Base-by-base conservation (phyloP, 2,888 invertebrate species). In the Cacoxenus indagator region DNA sequence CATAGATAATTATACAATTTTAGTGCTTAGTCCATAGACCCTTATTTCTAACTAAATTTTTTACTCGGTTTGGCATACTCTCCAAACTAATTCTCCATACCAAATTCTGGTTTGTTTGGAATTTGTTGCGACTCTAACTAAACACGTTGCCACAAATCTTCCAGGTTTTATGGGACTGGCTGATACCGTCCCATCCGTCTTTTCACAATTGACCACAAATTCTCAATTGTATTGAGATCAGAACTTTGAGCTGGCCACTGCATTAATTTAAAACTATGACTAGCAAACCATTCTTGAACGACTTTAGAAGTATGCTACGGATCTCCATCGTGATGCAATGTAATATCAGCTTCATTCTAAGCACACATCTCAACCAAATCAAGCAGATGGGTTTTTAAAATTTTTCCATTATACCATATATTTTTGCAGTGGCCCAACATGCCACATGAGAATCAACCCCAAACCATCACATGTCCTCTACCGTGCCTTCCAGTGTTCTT, bases 371-470 rank as follows among this genome's bases (percentile, higher is more conserved):
- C 64, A 4, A 70, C 54, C 62, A 71, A 72, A 62, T 70, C 66
- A 17, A 64, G 62, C 55, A 72, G 57, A 51, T 68, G 43, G 14
- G 67, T 61, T 43, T 67, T 45, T 9, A 66, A 45, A 31, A 31
- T 6, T 48, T 48, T 65, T 70, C 66, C 59, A 71, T 70, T 67
- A 69, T 71, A 22, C 70, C 64, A 37, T 64, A 43, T 6, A 67
- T 70, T 51, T 45, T 67, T 54, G 14, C 29, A 73, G 17, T 9
- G 67, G 68, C 9, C 73, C 65, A 31, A 71, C 19, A 51, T 71
- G 45, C 62, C 65, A 73, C 73, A 71, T n/a, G 62, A 70, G 31
- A 73, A 74, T 43, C 69, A 73, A n/a, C 69, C 66, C 70, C 69
- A 73, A n/a, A 71, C 69, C 73, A 70, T 71, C 24, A 73, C 43